Base-by-base conservation (phyloP, 1,140 invertebrate genomes). In the Zaprionus taronus region DNA sequence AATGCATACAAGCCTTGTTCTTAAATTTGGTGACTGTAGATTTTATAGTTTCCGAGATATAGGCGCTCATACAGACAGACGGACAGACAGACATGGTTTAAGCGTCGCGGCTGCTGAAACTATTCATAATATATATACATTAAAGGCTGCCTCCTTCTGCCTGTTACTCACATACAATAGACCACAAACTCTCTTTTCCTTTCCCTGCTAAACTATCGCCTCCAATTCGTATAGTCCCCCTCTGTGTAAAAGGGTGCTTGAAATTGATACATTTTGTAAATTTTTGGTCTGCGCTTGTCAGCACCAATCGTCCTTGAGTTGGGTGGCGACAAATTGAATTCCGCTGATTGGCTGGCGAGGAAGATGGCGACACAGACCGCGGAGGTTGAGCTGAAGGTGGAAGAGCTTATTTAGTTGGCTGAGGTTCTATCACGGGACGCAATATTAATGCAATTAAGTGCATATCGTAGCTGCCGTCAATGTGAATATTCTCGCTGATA, bases 371-470 rank as follows among this genome's bases (percentile, higher is more conserved):
- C n/a, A 34, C 22, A 38, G 11, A 66, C 15, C 34, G 38, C 11
- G 61, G 17, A 2, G 17, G n/a, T 7, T 57, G 11, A 7, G 55
- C 9, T 4, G 67, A 2, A 15, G 66, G 15, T 15, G 15, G 7
- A 15, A 24, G 1, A 31, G 38, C 7, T 24, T 51, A 7, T 7
- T 38, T 36, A 28, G 34, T 26, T 26, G 68, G 17, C 22, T 67
- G 24, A 61, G 70, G 58, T 77, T 75, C 77, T 83, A 75, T 67
- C 51, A 44, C 44, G 53, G 57, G 68, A 72, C 83, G 44, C 73
- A 83, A 78, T 80, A 81, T 89, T 87, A 87, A 89, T 87, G 83
- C 83, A 87, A 87, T 87, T 87, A 87, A 87, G 67, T 80, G 84
- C 72, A 80, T 83, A 83, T 84, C 82, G 78, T 71, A 80, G 78